Conservation (phyloP, 2,797 vertebrate genomes). For the Sebastes steindachneri region DNA sequence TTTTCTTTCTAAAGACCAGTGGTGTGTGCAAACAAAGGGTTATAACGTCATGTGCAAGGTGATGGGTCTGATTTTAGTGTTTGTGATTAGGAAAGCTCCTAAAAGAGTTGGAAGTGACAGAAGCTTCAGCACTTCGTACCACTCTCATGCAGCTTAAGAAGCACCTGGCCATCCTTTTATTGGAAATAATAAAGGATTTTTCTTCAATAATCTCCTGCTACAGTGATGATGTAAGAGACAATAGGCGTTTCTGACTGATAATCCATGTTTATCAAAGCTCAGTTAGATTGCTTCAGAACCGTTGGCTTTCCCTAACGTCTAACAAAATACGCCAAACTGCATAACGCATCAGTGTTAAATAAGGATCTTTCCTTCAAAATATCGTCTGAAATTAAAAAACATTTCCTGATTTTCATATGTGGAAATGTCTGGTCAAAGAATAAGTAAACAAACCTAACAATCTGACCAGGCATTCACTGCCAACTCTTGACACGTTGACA, state of each 20-base stretch:
- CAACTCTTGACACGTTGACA: not conserved
- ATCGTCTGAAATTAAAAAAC: not conserved
- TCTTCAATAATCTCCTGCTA: not conserved
- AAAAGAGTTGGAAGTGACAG: not conserved
- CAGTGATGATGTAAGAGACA: not conserved
- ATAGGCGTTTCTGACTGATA: not conserved
- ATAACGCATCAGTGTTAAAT: not conserved
- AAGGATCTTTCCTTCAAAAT: not conserved
- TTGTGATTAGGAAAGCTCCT: not conserved
- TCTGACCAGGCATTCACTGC: not conserved
- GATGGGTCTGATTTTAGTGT: not conserved
- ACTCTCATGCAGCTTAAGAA: not conserved
- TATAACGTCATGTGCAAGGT: not conserved
- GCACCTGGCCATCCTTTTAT: not conserved
- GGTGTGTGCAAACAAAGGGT: constrained; percentile 5
- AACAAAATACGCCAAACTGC: not conserved
- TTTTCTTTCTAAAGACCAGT: constrained; percentile 18
- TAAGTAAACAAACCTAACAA: not conserved
- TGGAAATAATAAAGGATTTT: not conserved
- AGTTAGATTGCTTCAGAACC: not conserved
- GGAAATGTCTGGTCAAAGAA: not conserved
- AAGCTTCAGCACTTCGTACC: not conserved
- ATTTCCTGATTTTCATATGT: not conserved
- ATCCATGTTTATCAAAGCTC: not conserved
- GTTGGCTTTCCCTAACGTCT: not conserved